A percentile compares a stretch with the other conserved stretches of the same genome.
Conservation (phyloP, 1,140 invertebrate genomes). For the Heliconius hewitsoni region DNA sequence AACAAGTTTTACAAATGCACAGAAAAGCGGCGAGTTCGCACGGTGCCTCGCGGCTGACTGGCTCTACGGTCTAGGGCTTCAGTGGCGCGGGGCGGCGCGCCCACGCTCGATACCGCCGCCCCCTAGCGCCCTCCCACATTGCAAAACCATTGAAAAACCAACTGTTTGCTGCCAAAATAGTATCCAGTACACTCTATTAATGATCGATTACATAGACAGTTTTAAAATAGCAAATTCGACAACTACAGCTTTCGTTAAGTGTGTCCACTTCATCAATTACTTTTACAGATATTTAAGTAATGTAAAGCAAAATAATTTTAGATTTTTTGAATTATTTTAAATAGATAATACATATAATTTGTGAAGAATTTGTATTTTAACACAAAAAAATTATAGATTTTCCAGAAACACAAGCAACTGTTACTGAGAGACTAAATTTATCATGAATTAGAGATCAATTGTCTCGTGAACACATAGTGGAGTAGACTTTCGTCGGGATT, state of each 20-base stretch:
- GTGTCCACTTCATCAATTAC: not conserved
- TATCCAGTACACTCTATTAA: conserved; percentile 37
- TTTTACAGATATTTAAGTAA: not conserved
- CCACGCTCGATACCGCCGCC: conserved; percentile 77
- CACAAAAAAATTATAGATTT: too few species aligned
- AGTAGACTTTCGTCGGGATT: conserved; percentile 16
- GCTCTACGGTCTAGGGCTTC: conserved; percentile 62
- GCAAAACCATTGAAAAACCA: conserved; percentile 75
- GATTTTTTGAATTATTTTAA: not conserved
- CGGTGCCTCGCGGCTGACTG: conserved; percentile 57
- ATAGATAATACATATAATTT: not conserved
- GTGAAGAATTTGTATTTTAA: not conserved
- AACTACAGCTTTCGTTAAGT: not conserved
- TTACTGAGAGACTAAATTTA: not conserved
- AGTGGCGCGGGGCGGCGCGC: conserved; percentile 68
- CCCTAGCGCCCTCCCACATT: conserved; percentile 74
- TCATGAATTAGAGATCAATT: conserved; percentile 17
- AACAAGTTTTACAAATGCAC: conserved; percentile 38
- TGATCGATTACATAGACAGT: conserved; percentile 21
- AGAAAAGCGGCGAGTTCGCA: conserved; percentile 51
- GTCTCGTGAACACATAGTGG: conserved; percentile 25
- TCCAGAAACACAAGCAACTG: not conserved
- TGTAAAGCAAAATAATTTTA: not conserved
- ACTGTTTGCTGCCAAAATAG: conserved; percentile 64
- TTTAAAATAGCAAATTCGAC: not conserved